Base-by-base conservation (phyloP, 2,113 vertebrate genomes). In the Phylloscopus trochiloides region DNA sequence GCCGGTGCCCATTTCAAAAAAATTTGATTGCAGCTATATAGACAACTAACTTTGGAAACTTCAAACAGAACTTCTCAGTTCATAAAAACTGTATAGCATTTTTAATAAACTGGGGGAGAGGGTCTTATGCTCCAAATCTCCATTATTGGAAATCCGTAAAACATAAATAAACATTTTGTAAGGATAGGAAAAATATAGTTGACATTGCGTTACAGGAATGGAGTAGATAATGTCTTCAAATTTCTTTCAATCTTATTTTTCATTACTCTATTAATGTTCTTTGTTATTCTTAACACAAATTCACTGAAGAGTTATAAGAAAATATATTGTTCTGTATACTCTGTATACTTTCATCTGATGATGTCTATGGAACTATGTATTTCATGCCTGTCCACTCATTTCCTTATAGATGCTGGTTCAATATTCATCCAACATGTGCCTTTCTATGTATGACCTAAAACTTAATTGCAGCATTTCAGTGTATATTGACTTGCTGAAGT, bases 101-200 rank as follows among this genome's bases (percentile, higher is more conserved):
- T 92, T 68, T 51, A 55, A 70, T 14, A 22, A 29, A 22, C 3
- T 26, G 5, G 1, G 3, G 5, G 1, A 10, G 31, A 6, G 4
- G 1, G 7, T 1, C 0, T 5, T 3, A 15, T 32, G 4, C 2
- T 88, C 12, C 16, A 75, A 29, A 50, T 36, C 3, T 61, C 20
- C 12, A 38, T 24, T 48, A 57, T 24, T 45, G 14, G 26, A 59
- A 88, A 57, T 63, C 7, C 59, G 9, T 34, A 67, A 51, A 76
- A 51, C 8, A 34, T 24, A 50, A 45, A 50, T 21, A 71, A 47
- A n/a, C 4, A 62, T 38, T 29, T 95, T 45, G 6, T 47, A 86
- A 79, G 5, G 40, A 52, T 10, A 61, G 4, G 40, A 52, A 34
- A 84, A 84, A 73, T 43, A 52, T 8, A 59, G 3, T 32, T 76